phyloP scores from a whole-genome alignment of 2,797 vertebrate species.

The Hipposideros larvatus region DNA sequence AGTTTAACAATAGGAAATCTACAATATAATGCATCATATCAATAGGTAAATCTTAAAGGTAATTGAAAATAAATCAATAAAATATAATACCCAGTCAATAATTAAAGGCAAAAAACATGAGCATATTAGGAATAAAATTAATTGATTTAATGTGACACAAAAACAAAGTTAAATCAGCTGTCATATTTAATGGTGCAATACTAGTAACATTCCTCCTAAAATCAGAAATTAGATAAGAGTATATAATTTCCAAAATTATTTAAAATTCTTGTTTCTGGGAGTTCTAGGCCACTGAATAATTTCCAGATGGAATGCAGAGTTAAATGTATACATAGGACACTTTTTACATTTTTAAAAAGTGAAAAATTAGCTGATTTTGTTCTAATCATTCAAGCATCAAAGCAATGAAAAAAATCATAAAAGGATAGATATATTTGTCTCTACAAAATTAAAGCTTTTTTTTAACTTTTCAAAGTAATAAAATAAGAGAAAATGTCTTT shows the following conservation, averaged over 20 bases:
- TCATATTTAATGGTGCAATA: not conserved
- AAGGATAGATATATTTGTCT: not conserved
- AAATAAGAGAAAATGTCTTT: not conserved
- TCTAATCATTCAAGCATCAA: not conserved
- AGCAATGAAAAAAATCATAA: not conserved
- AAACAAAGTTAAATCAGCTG: not conserved
- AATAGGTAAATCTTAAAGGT: conserved; percentile 11
- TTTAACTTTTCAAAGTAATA: not conserved
- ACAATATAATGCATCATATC: not conserved
- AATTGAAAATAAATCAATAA: conserved; percentile 18
- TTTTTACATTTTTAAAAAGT: conserved; percentile 1
- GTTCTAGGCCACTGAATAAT: not conserved
- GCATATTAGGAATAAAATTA: conserved; percentile 11
- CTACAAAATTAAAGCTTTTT: conserved; percentile 4
- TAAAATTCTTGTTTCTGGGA: not conserved
- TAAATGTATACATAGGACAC: not conserved
- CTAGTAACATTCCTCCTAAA: not conserved
- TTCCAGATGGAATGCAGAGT: not conserved
- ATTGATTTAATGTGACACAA: not conserved
- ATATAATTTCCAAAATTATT: conserved; percentile 39
- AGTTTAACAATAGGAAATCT: not conserved
- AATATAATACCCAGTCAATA: not conserved
- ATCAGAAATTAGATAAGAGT: not conserved
- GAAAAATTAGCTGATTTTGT: conserved; percentile 3
- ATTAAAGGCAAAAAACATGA: conserved; percentile 22